Base-by-base conservation (phyloP, 2,888 invertebrate genomes). In the Hoplodrina ambigua region DNA sequence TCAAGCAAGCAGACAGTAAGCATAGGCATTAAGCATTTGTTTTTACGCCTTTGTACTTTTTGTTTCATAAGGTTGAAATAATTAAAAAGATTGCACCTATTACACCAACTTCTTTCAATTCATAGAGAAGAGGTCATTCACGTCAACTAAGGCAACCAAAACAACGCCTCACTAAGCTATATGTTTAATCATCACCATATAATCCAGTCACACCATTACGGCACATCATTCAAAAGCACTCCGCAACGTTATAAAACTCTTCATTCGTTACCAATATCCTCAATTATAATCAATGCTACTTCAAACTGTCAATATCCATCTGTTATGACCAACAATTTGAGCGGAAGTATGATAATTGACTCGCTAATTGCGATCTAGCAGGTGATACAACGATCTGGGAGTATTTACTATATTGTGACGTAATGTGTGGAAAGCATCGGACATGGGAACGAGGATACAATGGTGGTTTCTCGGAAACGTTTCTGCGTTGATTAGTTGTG, bases 261-360 rank as follows among this genome's bases (percentile, higher is more conserved):
- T 50, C 61, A 75, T 15, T 25, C 61, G 58, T 58, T 59, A 72
- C 56, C 66, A 19, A 70, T 71, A 80, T 75, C 80, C 80, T 72
- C 85, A 74, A 84, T 83, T 70, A 71, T 49, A 68, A 82, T 70
- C 57, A 65, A 44, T 46, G 57, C 33, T 30, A 63, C 57, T 73
- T 62, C 65, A 63, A 78, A 73, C 83, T 82, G 77, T 82, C 80
- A 82, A 81, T 73, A 82, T 81, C 33, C 53, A 75, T 71, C 72
- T 66, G 68, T 70, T 78, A 69, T 56, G 54, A 44, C 59, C 69
- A 72, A 69, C 77, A 71, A 74, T 75, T 66, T 62, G 62, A 81
- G 76, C 88, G 88, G 88, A 88, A 86, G 88, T 84, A 61, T 54
- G 72, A 72, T 89, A 86, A 89, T 89, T 88, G 85, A 73, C 67